Evolutionary conservation across 1,140 invertebrate species (phyloP).

Genomic region (Aphelinus atriplicis): DNA sequence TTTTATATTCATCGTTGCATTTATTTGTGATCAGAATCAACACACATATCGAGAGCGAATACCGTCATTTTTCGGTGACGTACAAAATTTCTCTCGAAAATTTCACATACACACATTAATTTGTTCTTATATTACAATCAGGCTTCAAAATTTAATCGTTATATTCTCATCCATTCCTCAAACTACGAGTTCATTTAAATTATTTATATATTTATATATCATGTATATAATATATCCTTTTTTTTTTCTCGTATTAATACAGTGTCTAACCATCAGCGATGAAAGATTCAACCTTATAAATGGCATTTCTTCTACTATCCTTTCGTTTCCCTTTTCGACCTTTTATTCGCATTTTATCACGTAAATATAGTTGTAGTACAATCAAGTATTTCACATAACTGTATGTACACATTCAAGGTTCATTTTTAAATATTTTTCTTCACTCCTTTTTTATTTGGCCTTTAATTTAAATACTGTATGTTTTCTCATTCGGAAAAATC

Average conservation of each 20-base stretch:
- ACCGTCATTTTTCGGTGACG: background rate
- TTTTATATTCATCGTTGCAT: background rate
- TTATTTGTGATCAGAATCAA: too few species aligned
- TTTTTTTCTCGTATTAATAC: conserved; percentile 11
- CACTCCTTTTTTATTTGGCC: background rate
- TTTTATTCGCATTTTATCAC: conserved; percentile 1
- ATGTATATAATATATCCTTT: conserved; percentile 14
- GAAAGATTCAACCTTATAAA: conserved; percentile 31
- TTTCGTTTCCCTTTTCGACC: conserved; percentile 27
- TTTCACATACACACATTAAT: conserved; percentile 4
- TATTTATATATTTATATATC: conserved; percentile 16
- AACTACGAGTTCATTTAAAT: conserved; percentile 7
- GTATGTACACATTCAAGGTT: conserved; percentile 51
- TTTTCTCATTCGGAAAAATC: conserved; percentile 40
- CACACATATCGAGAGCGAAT: background rate
- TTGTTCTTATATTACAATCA: conserved; percentile 27
- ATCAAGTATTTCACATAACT: conserved; percentile 56
- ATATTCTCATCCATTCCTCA: background rate
- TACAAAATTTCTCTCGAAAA: conserved; percentile 5
- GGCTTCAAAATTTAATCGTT: conserved; percentile 2
- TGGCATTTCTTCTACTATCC: conserved; percentile 31
- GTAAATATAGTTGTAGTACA: conserved; percentile 48
- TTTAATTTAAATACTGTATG: background rate
- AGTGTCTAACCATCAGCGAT: conserved; percentile 16
- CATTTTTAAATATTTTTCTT: conserved; percentile 21